Conservation (phyloP, 2,888 invertebrate species). For the Siphonodentalium dalli region DNA sequence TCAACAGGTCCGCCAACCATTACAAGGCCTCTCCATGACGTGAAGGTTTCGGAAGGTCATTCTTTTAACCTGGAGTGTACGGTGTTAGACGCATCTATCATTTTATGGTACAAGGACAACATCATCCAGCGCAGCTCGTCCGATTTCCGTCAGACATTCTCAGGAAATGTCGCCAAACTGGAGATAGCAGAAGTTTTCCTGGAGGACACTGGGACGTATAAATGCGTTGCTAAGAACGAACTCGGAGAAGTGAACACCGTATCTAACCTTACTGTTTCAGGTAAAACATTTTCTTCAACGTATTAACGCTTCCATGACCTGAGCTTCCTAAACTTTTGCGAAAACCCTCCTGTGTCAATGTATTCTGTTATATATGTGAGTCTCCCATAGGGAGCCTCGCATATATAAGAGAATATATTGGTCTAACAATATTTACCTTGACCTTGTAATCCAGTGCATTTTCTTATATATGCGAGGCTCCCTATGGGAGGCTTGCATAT, state of each 20-base stretch:
- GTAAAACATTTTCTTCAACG: too few species aligned
- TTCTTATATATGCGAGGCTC: too few species aligned
- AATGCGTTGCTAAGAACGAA: conserved; percentile 41
- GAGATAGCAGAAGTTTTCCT: conserved; percentile 48
- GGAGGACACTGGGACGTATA: conserved; percentile 47
- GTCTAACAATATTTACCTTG: too few species aligned
- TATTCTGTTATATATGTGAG: too few species aligned
- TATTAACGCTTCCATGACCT: too few species aligned
- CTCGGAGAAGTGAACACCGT: conserved; percentile 38
- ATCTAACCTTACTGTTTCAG: conserved; percentile 40
- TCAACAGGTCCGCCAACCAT: conserved; percentile 31
- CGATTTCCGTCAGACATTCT: conserved; percentile 50
- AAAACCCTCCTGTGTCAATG: too few species aligned
- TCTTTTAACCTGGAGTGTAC: conserved; percentile 40
- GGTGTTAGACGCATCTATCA: conserved; percentile 34
- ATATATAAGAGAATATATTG: neutral
- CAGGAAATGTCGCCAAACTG: conserved; percentile 39
- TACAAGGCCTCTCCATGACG: conserved; percentile 34
- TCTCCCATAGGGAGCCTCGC: neutral
- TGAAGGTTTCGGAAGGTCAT: conserved; percentile 41
- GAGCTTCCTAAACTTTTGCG: too few species aligned
- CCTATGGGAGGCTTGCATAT: too few species aligned
- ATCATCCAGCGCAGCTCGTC: conserved; percentile 37
- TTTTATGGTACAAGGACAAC: conserved; percentile 50
- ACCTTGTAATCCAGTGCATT: too few species aligned